Conservation (phyloP, 2,113 vertebrate genomes). For the Sylvicapra grimmia region DNA sequence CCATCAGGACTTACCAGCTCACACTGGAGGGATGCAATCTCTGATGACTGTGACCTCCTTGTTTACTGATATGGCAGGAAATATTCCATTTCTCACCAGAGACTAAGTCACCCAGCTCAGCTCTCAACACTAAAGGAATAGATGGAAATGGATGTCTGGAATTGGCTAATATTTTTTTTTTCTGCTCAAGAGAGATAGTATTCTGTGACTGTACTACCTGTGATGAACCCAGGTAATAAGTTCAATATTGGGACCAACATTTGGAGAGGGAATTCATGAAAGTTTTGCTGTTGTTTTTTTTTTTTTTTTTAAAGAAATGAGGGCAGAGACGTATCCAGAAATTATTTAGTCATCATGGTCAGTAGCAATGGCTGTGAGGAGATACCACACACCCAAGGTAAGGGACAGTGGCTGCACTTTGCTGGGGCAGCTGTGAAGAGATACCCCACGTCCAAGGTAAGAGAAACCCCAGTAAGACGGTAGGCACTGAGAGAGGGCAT, state of each 20-base stretch:
- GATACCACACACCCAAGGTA: background rate
- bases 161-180: background rate
- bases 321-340: background rate
- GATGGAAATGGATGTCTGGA: background rate
- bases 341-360: background rate
- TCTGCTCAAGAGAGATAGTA: background rate
- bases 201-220: background rate
- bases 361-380: rapidly evolving
- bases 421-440: background rate
- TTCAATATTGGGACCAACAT: background rate
- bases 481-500: background rate
- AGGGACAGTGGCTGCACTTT: rapidly evolving
- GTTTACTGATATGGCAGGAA: background rate
- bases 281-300: background rate
- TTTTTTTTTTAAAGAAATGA: background rate
- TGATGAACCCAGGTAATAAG: background rate
- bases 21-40: background rate
- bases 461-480: background rate
- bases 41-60: background rate
- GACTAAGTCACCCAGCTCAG: background rate
- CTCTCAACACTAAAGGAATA: background rate
- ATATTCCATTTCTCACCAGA: background rate
- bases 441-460: background rate
- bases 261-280: background rate
- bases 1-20: background rate